Conservation (phyloP, 2,113 vertebrate species). For the Calypte anna region DNA sequence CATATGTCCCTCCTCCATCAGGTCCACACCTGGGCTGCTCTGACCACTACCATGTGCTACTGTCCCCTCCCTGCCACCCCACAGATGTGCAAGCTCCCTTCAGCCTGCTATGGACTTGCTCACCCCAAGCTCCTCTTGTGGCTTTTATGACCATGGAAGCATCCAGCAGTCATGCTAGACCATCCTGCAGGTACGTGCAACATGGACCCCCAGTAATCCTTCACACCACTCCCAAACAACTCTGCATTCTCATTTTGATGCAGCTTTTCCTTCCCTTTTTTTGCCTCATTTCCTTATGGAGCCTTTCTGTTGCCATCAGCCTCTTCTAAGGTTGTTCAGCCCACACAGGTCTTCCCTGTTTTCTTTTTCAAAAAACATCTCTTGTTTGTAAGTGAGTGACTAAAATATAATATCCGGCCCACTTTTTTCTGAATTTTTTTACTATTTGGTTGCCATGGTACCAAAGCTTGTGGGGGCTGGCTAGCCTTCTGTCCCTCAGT, state of each 20-base stretch:
- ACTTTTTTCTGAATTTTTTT: background rate
- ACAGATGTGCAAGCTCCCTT: background rate
- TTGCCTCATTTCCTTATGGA: background rate
- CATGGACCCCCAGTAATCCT: background rate
- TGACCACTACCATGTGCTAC: too few relatives aligned
- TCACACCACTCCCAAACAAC: background rate
- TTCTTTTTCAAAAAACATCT: background rate
- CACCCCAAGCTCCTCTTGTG: background rate
- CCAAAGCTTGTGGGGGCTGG: background rate
- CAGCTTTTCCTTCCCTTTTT: background rate
- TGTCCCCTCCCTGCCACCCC: background rate
- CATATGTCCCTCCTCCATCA: accelerated
- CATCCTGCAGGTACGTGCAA: accelerated
- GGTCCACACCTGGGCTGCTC: background rate
- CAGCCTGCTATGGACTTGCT: background rate
- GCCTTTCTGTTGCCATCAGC: background rate
- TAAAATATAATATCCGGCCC: background rate
- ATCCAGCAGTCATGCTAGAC: background rate
- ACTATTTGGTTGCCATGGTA: background rate
- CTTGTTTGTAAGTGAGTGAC: background rate
- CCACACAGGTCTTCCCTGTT: background rate
- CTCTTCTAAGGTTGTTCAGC: background rate
- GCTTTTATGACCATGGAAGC: background rate
- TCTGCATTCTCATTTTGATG: background rate
- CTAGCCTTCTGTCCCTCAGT: background rate